phyloP scores from a whole-genome alignment of 2,888 invertebrate species.

The Conistra vaccinii region DNA sequence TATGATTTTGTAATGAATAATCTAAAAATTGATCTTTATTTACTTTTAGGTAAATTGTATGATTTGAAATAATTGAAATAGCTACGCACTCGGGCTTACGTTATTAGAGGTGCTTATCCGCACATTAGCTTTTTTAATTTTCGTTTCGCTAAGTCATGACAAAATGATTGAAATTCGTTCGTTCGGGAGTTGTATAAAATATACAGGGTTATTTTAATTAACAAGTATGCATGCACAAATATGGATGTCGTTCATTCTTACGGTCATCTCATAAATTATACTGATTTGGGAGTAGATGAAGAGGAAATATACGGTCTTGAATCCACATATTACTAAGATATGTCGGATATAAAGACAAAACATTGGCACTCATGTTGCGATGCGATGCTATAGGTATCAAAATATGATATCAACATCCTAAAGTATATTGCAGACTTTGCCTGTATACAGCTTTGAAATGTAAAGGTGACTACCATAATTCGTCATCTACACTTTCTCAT shows the following conservation, averaged over 20 bases:
- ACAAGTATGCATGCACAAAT: slow-evolving; percentile 60
- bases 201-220: slow-evolving; percentile 76
- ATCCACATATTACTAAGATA: neutral
- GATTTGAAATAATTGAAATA: slow-evolving; percentile 39
- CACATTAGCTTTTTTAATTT: slow-evolving; percentile 71
- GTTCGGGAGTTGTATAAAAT: slow-evolving; percentile 59
- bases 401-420: no score
- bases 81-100: slow-evolving; percentile 36
- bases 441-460: neutral
- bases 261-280: neutral
- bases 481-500: neutral
- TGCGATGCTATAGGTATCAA: neutral
- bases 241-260: slow-evolving; percentile 26
- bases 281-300: slow-evolving; percentile 10
- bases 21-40: slow-evolving; percentile 24
- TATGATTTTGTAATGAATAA: slow-evolving; percentile 24
- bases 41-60: slow-evolving; percentile 6
- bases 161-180: slow-evolving; percentile 58
- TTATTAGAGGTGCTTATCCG: slow-evolving; percentile 74
- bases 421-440: neutral
- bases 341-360: slow-evolving; percentile 1
- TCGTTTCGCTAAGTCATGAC: slow-evolving; percentile 70
- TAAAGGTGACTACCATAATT: neutral
- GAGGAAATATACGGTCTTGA: slow-evolving; percentile 1
- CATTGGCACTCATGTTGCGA: neutral